Conservation (phyloP, 2,113 vertebrate species). For the Eolophus roseicapilla region DNA sequence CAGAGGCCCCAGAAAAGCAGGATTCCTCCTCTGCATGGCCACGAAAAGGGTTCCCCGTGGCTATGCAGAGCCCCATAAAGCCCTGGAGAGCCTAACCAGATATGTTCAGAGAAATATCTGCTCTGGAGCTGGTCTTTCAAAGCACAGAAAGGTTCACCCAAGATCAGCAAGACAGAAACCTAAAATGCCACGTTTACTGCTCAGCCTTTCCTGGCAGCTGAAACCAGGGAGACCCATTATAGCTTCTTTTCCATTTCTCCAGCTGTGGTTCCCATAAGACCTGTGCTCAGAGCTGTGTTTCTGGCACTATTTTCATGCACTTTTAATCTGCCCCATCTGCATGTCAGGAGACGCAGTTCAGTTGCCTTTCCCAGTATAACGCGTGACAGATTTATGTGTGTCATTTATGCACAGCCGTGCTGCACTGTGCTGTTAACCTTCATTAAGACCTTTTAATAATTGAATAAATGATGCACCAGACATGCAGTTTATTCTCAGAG, state of each 20-base stretch:
- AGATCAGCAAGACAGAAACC: background rate
- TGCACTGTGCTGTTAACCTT: background rate
- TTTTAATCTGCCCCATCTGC: background rate
- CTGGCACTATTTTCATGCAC: background rate
- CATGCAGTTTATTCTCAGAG: background rate
- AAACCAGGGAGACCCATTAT: background rate
- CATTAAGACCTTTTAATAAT: constrained; percentile 42
- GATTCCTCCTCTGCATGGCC: background rate
- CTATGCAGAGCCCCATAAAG: background rate
- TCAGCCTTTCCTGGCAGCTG: background rate
- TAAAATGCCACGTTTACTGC: background rate
- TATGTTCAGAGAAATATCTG: background rate
- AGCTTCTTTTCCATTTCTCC: background rate
- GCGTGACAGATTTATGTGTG: background rate
- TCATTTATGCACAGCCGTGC: background rate
- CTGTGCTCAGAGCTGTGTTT: background rate
- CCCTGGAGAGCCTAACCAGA: background rate
- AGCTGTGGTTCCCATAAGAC: background rate
- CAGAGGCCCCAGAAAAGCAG: accelerated
- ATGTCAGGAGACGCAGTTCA: background rate
- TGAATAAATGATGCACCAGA: constrained; percentile 20
- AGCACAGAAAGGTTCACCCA: background rate
- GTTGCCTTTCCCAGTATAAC: accelerated
- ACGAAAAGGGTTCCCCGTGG: background rate
- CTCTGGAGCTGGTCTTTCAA: background rate